Base-by-base conservation (phyloP, 2,797 vertebrate species). In the Carcharodon carcharias region DNA sequence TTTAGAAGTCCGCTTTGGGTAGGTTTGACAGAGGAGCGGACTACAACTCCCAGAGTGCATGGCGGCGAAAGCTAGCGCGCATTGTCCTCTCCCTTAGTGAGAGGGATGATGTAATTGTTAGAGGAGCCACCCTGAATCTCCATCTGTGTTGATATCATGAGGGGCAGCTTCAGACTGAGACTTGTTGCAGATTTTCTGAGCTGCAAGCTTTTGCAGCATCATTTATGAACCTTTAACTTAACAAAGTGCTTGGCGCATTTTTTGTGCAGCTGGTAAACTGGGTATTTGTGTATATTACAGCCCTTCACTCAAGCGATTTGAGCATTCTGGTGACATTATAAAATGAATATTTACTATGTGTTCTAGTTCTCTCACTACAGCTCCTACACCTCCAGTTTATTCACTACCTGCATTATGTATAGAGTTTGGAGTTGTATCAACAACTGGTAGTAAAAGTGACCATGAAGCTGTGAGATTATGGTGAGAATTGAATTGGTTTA, bases 31-130 rank as follows among this genome's bases (percentile, higher is more conserved):
- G 45, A 35, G 69, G 50, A 50, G 28, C 14, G 31, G 26, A 95
- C 94, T 95, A 95, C 69, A n/a, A 21, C 4, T 58, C 69, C 94
- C 94, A 95, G 28, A n/a, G 31, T n/a, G 69, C 94, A 7, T 3
- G 11, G 40, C 91, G 93, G 35, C 23, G 8, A 28, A 2, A 28
- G 88, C 50, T 11, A 40, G 3, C 45, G n/a, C 67, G 40, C 93
- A 71, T 71, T 71, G 67, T 73, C 50, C 67, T 45, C 94, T 73
- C 6, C 28, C 94, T 56, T 50, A 77, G 4, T 56, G 69, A 58
- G 58, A n/a, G 73, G 94, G 69, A 95, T 95, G 94, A 95, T 95
- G 94, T 95, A 16, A 95, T 95, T 77, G 67, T 9, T 18, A 50
- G 18, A 45, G 21, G 89, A 92, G 61, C 58, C 63, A 67, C n/a